phyloP scores from a whole-genome alignment of 2,113 vertebrate genomes.

The Elephantulus edwardii region DNA sequence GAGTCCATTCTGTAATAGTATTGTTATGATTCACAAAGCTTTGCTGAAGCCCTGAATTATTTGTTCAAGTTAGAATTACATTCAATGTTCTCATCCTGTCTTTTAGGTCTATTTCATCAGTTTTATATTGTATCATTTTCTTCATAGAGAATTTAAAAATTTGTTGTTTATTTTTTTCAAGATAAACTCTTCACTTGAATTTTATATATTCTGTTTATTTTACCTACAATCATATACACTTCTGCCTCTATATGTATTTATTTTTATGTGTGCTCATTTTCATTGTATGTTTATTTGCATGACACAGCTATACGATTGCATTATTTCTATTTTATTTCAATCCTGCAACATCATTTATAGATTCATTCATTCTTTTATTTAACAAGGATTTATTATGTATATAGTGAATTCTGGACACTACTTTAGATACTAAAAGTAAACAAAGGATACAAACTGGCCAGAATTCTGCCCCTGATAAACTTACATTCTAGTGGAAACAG shows the following conservation, averaged over 20 bases:
- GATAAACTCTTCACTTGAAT: not conserved
- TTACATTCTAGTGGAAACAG: too few species aligned
- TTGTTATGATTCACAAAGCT: not conserved
- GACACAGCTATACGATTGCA: not conserved
- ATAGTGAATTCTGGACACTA: not conserved
- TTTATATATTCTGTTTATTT: slow-evolving; percentile 11
- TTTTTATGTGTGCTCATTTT: not conserved
- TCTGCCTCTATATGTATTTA: not conserved
- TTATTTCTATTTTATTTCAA: slow-evolving; percentile 12
- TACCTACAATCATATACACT: not conserved
- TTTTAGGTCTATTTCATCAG: not conserved
- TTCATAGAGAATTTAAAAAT: not conserved
- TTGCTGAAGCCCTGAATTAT: not conserved
- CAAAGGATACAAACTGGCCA: too few species aligned
- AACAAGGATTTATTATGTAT: not conserved
- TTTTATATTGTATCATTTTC: not conserved
- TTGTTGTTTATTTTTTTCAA: not conserved
- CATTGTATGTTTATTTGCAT: not conserved
- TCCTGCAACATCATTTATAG: not conserved
- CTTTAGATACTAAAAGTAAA: slow-evolving; percentile 28
- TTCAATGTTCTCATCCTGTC: too few species aligned
- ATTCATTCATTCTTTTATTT: not conserved
- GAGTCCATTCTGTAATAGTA: not conserved
- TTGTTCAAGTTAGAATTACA: not conserved
- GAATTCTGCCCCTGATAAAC: too few species aligned